These are phyloP conservation scores for Onychomys torridus DNA, from an alignment of 2,797 vertebrate genomes.

Conservation along the genomic window DNA sequence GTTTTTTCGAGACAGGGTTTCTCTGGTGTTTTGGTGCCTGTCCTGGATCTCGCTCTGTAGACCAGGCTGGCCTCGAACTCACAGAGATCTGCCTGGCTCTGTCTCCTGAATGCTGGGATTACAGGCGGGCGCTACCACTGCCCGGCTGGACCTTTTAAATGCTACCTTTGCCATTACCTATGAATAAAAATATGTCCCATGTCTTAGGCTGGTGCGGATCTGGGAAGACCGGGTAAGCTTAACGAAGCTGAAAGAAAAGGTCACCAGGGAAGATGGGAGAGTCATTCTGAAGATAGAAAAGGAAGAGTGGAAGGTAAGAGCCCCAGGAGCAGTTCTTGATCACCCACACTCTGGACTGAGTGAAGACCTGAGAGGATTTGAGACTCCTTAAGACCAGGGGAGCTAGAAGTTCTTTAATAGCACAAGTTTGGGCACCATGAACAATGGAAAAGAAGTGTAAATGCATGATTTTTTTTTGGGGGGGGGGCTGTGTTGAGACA, in stretches of 20 bases:
- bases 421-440: neutral
- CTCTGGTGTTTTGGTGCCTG: too few species aligned
- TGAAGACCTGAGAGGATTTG: neutral
- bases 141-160: neutral
- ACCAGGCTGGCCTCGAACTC: too few species aligned
- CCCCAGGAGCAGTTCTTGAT: neutral
- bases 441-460: constrained; percentile 3
- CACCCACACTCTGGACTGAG: neutral
- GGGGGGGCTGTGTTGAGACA: too few species aligned
- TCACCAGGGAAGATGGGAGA: constrained; percentile 93
- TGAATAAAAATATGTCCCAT: constrained; percentile 63
- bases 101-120: too few species aligned
- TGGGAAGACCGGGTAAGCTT: constrained; percentile 95
- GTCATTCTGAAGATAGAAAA: constrained; percentile 94
- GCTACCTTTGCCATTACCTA: neutral
- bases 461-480: neutral
- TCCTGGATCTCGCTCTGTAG: too few species aligned
- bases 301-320: constrained; percentile 97
- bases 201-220: constrained; percentile 86
- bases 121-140: too few species aligned
- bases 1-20: too few species aligned
- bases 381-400: neutral
- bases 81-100: too few species aligned
- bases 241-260: constrained; percentile 93
- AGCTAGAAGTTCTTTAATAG: neutral